Percentiles rank a stretch among this genome's conserved stretches.
Conservation (phyloP, 1,140 invertebrate genomes). For the Drusus annulatus region DNA sequence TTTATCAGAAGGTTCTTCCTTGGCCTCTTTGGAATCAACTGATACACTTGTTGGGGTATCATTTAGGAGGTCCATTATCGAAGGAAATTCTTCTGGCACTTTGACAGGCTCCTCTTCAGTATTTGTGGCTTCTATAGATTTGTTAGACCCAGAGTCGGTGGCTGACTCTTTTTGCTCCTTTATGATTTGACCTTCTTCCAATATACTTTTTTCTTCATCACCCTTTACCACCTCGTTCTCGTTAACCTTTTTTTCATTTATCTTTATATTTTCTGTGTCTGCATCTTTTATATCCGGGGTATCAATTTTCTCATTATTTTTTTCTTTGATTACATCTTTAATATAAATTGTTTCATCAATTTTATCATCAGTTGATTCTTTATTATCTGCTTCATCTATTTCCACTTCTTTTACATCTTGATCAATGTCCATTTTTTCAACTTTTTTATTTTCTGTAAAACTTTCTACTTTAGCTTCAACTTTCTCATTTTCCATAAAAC, state of each 20-base stretch:
- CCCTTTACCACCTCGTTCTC: not conserved
- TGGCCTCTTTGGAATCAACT: not conserved
- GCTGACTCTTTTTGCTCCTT: constrained; percentile 3
- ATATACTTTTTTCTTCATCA: constrained; percentile 14
- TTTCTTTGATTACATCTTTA: constrained; percentile 7
- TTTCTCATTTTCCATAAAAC: not conserved
- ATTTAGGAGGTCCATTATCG: constrained; percentile 71
- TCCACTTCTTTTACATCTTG: not conserved
- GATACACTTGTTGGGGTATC: constrained; percentile 59
- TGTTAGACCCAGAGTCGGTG: not conserved
- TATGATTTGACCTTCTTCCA: not conserved
- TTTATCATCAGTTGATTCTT: not conserved
- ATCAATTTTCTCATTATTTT: not conserved
- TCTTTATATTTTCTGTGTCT: not conserved
- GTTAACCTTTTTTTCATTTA: not conserved
- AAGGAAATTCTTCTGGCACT: constrained; percentile 67
- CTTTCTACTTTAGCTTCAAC: not conserved
- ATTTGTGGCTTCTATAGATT: not conserved
- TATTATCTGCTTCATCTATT: not conserved
- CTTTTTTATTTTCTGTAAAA: not conserved
- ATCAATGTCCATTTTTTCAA: constrained; percentile 16
- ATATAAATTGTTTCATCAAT: not conserved
- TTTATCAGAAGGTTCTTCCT: constrained; percentile 30
- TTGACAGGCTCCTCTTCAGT: constrained; percentile 54
- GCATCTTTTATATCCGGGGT: not conserved